phyloP scores from a whole-genome alignment of 1,140 invertebrate genomes.

The Hycleus phaleratus region DNA sequence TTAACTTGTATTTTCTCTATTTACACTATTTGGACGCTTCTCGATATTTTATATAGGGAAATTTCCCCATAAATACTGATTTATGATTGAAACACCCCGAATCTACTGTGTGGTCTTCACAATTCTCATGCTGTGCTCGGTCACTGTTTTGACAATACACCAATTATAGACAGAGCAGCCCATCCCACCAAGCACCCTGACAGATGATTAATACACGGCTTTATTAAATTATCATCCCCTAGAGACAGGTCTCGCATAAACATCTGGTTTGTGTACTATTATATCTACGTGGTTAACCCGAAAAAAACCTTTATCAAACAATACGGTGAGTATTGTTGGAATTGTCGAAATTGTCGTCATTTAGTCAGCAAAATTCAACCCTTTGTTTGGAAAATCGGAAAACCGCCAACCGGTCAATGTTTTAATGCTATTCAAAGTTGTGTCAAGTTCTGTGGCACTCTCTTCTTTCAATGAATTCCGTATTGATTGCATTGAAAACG shows the following conservation, averaged over 20 bases:
- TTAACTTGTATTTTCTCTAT: constrained; percentile 20
- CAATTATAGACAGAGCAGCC: constrained; percentile 32
- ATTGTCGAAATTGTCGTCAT: constrained; percentile 1
- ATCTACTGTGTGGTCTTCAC: constrained; percentile 24
- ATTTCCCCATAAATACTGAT: neutral
- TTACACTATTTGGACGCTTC: constrained; percentile 3
- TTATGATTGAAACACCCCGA: constrained; percentile 1
- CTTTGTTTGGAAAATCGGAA: constrained; percentile 3
- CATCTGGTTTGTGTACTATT: constrained; percentile 3
- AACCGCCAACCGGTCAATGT: neutral
- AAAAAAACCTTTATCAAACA: neutral
- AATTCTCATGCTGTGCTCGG: constrained; percentile 14
- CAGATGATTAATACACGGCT: constrained; percentile 33
- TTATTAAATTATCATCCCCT: constrained; percentile 36
- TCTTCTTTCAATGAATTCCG: constrained; percentile 13
- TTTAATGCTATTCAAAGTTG: constrained; percentile 13
- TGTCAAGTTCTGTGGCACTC: constrained; percentile 1
- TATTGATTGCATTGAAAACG: constrained; percentile 18
- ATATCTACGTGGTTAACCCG: neutral
- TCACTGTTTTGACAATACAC: constrained; percentile 34
- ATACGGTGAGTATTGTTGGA: neutral
- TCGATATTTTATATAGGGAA: neutral
- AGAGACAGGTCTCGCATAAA: constrained; percentile 15
- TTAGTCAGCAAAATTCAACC: constrained; percentile 16
- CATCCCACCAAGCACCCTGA: constrained; percentile 28